phyloP scores from a whole-genome alignment of 2,797 vertebrate genomes.

The Podargus strigoides region DNA sequence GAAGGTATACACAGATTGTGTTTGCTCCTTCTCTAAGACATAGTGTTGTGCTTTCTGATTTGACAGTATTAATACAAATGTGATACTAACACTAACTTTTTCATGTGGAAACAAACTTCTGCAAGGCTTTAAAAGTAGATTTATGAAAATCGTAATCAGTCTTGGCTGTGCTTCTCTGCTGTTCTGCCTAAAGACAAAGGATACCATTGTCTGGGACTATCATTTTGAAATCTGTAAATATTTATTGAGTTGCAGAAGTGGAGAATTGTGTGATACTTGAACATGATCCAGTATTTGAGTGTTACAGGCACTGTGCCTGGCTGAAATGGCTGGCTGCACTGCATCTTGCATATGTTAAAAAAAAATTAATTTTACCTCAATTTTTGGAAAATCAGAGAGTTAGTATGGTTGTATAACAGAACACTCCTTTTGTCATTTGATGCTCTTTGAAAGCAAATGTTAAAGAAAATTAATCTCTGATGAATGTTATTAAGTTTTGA shows the following conservation, averaged over 20 bases:
- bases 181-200: background rate
- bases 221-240: background rate
- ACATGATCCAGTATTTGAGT: background rate
- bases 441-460: constrained; percentile 3
- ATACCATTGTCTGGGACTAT: background rate
- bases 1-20: background rate
- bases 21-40: background rate
- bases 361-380: no score
- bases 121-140: background rate
- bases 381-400: background rate
- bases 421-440: background rate
- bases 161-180: rapidly evolving
- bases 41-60: background rate
- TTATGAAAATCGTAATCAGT: background rate
- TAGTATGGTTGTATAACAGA: background rate
- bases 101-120: background rate
- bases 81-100: background rate
- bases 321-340: background rate
- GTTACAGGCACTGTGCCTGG: background rate
- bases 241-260: background rate
- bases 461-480: background rate
- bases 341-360: background rate
- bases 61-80: background rate
- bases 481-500: constrained; percentile 32
- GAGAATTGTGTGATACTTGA: background rate